Evolutionary conservation across 1,140 invertebrate species (phyloP).

Genomic region (Thaumatotibia leucotreta): DNA sequence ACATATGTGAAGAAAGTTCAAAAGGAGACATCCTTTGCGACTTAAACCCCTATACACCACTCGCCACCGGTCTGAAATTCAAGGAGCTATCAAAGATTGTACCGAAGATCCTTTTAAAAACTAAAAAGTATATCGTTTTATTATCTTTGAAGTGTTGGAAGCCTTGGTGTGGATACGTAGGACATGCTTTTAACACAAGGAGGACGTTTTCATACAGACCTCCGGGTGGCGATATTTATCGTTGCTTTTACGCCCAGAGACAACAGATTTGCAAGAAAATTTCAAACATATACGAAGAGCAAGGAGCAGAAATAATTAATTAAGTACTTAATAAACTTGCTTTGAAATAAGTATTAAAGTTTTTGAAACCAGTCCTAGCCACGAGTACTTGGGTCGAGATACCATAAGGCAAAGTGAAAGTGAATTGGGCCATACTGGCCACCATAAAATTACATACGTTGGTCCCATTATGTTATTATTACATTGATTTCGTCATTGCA

Average conservation of each 20-base stretch:
- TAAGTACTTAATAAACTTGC: not conserved
- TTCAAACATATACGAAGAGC: conserved; percentile 21
- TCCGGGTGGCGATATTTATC: conserved; percentile 50
- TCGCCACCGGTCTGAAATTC: conserved; percentile 27
- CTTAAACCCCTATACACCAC: conserved; percentile 43
- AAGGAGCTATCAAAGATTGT: conserved; percentile 32
- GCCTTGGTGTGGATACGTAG: conserved; percentile 54
- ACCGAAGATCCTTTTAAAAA: conserved; percentile 43
- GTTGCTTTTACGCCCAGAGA: conserved; percentile 53
- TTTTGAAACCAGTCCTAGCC: not conserved
- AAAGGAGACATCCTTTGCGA: conserved; percentile 45
- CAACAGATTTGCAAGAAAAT: conserved; percentile 59
- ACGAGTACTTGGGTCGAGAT: not conserved
- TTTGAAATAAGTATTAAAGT: not conserved
- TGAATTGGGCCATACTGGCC: not conserved
- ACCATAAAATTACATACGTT: conserved; percentile 6
- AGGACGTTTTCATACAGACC: conserved; percentile 32
- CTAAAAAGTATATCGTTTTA: conserved; percentile 27
- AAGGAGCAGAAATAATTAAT: conserved; percentile 20
- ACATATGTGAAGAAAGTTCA: conserved; percentile 51
- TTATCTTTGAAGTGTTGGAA: conserved; percentile 39
- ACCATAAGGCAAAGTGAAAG: conserved; percentile 8
- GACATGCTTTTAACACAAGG: conserved; percentile 19
- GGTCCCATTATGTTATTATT: conserved; percentile 8
- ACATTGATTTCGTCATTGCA: conserved; percentile 5